A percentile compares a stretch with the other conserved stretches of the same genome.
These are phyloP conservation scores for Drosophila jambulina DNA, from an alignment of 1,140 invertebrate genomes.

Conservation along the genomic window DNA sequence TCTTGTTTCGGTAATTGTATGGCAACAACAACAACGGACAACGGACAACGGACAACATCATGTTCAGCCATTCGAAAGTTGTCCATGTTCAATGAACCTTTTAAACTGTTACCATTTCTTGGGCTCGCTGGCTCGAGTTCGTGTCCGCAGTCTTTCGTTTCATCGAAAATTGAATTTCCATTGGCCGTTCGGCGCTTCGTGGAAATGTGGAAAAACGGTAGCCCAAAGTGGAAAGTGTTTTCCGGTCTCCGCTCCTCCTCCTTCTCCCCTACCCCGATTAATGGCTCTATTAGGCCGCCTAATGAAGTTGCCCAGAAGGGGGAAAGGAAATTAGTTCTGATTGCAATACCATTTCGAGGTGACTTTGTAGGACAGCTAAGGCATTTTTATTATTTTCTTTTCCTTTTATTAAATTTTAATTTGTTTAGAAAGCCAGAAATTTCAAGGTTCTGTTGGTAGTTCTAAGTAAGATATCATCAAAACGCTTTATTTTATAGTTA, in stretches of 20 bases:
- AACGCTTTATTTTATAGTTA: too few species aligned
- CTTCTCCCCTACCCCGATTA: not conserved
- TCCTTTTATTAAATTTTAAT: not conserved
- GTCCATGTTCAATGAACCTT: conserved; percentile 56
- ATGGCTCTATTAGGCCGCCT: conserved; percentile 38
- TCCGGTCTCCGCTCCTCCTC: conserved; percentile 9
- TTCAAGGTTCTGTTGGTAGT: too few species aligned
- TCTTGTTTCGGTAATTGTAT: conserved; percentile 46
- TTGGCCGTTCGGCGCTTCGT: conserved; percentile 3
- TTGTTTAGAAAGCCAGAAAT: too few species aligned
- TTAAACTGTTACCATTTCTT: conserved; percentile 50
- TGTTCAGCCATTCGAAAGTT: conserved; percentile 51
- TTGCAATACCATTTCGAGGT: conserved; percentile 15
- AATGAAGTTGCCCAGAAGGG: conserved; percentile 32
- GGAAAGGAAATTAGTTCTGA: conserved; percentile 19
- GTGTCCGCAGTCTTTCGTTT: conserved; percentile 48
- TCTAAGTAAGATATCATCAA: too few species aligned
- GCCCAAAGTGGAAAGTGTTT: conserved; percentile 52
- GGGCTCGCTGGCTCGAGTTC: conserved; percentile 28
- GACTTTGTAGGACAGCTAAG: conserved; percentile 3
- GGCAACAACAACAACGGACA: conserved; percentile 8
- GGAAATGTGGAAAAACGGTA: conserved; percentile 43
- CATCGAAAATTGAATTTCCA: conserved; percentile 35
- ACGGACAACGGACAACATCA: conserved; percentile 23
- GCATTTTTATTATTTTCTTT: conserved; percentile 2